Base-by-base conservation (phyloP, 2,113 vertebrate species). In the Onychostoma macrolepis region DNA sequence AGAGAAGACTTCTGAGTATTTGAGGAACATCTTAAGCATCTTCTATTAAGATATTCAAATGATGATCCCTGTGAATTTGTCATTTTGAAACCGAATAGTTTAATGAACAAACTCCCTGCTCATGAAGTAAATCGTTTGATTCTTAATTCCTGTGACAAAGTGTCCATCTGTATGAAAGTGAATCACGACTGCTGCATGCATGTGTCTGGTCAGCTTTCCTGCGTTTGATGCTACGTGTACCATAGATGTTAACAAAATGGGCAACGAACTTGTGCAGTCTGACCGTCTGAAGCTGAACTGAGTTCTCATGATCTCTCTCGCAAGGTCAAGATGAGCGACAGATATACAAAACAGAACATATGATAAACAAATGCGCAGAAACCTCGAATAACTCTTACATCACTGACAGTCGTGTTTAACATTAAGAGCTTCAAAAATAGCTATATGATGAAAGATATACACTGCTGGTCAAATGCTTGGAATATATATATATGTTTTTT, bases 281-380 rank as follows among this genome's bases (percentile, higher is more conserved):
- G 65, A 45, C 65, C 53, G 30, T 86, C 56, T 83, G 85, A 78
- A 65, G 81, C 86, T 89, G 65, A 72, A 87, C 83, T 85, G 89
- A 81, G 72, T 92, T 91, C 90, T 87, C 90, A 91, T 89, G 87
- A 91, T 87, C 91, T 91, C 87, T 85, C 71, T 81, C 79, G 83
- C 53, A 65, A 87, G 91, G 87, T 90, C 86, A 91, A 78, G 84
- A 91, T 82, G 86, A 88, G 89, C 58, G 58, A 43, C 63, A 85
- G 79, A 90, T 91, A 90, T 86, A 92, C 75, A 86, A 21, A 84
- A 33, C 84, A 87, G 65, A 88, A 74, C 38, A 33, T 24, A 83
- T 30, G 28, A 89, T 69, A 88, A 80, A 83, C 48, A 85, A 82
- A 80, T 41, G 26, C 8, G 28, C 74, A 65, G 36, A 58, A 28